Percentiles rank a stretch among this genome's conserved stretches.
These are phyloP conservation scores for Monodelphis domestica DNA, from an alignment of 2,797 vertebrate genomes.

Conservation along the genomic window DNA sequence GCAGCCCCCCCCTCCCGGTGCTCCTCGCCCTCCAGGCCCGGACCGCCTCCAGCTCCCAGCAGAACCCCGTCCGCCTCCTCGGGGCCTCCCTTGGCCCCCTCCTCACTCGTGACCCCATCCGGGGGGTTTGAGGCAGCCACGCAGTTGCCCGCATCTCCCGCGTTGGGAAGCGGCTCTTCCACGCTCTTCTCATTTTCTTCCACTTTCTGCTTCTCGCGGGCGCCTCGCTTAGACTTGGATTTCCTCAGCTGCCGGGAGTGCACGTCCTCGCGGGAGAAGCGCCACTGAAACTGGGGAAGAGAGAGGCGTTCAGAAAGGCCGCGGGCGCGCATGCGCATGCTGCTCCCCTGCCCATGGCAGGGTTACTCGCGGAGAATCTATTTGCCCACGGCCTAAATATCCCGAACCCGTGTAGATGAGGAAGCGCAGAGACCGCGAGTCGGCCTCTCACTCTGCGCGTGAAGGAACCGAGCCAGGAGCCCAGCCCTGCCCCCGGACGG, in stretches of 20 bases:
- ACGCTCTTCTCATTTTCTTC: constrained; percentile 82
- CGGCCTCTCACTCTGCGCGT: too few relatives aligned
- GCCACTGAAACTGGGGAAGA: constrained; percentile 86
- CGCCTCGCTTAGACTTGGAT: constrained; percentile 81
- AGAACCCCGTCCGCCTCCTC: constrained; percentile 3
- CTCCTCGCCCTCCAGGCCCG: not conserved
- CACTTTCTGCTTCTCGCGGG: constrained; percentile 72
- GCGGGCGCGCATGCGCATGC: too few relatives aligned
- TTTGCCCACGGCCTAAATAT: not conserved
- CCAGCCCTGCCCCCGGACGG: too few relatives aligned
- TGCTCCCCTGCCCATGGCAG: too few relatives aligned
- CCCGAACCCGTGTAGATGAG: too few relatives aligned
- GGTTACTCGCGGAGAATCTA: too few relatives aligned
- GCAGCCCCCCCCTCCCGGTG: rapidly evolving
- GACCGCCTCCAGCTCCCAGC: rapidly evolving
- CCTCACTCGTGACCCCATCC: constrained; percentile 67
- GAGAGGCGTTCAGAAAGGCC: not conserved
- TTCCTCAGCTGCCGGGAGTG: constrained; percentile 83
- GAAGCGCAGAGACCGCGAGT: too few relatives aligned
- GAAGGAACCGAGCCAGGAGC: too few relatives aligned
- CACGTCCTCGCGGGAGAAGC: constrained; percentile 85
- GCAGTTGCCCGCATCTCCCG: constrained; percentile 64
- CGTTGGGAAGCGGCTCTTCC: constrained; percentile 77
- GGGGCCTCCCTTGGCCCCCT: not conserved
- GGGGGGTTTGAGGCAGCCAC: constrained; percentile 53